Percentiles rank a stretch among this genome's conserved stretches.
phyloP scores from a whole-genome alignment of 2,797 vertebrate genomes.

The Staurois parvus region DNA sequence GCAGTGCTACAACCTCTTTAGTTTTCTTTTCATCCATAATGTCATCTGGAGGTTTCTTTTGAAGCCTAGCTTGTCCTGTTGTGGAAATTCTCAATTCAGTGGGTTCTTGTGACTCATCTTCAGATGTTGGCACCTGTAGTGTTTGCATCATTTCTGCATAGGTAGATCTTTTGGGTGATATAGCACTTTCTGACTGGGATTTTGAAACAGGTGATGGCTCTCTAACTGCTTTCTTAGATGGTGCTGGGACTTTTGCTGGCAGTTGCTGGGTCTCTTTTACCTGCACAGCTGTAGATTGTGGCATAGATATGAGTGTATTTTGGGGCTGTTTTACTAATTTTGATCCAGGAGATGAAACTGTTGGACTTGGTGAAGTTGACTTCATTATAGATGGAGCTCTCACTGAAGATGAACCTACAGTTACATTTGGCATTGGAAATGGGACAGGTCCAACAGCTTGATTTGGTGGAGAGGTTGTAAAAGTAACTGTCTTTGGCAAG shows the following conservation, averaged over 20 bases:
- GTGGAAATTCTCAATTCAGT: background rate
- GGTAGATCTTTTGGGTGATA: conserved; percentile 74
- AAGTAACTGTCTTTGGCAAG: background rate
- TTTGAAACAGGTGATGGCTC: background rate
- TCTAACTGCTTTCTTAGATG: background rate
- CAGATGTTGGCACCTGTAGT: conserved; percentile 77
- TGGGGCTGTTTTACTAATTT: background rate
- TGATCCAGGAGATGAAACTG: background rate
- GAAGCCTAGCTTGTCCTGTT: background rate
- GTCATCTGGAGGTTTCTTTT: background rate
- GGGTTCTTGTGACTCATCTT: conserved; percentile 63
- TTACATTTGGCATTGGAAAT: background rate
- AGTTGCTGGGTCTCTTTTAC: background rate
- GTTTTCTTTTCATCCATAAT: conserved; percentile 71
- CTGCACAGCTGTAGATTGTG: conserved; percentile 5
- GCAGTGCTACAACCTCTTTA: conserved; percentile 32
- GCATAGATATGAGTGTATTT: background rate
- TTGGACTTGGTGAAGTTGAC: background rate
- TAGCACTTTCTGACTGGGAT: background rate
- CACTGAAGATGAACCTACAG: background rate
- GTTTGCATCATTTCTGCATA: conserved; percentile 94
- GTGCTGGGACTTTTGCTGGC: background rate
- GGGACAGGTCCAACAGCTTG: background rate
- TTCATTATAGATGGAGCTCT: background rate
- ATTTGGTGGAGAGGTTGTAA: background rate